phyloP scores from a whole-genome alignment of 2,113 vertebrate genomes.

The Oreotrochilus melanogaster region DNA sequence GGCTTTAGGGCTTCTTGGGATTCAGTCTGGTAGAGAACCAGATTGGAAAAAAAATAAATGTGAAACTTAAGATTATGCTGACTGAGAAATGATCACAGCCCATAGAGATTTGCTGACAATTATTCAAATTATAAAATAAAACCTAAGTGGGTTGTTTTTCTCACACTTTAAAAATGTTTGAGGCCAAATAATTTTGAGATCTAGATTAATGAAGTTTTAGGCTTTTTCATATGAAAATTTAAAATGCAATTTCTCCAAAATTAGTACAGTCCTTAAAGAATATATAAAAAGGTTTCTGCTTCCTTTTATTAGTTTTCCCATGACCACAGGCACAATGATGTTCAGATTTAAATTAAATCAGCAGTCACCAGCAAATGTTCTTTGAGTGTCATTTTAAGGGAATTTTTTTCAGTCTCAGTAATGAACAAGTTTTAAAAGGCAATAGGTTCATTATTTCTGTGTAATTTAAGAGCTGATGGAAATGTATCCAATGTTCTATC shows the following conservation, averaged over 20 bases:
- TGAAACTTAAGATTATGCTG: background rate
- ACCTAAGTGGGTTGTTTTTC: background rate
- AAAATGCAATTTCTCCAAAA: background rate
- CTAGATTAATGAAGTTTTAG: background rate
- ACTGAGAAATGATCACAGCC: background rate
- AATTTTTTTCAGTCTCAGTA: conserved; percentile 53
- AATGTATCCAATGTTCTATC: conserved; percentile 73
- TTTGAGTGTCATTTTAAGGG: conserved; percentile 50
- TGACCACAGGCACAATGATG: background rate
- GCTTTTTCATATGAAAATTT: background rate
- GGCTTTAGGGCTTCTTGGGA: conserved; percentile 3
- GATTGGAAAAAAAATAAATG: conserved; percentile 16
- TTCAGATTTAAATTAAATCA: conserved; percentile 19
- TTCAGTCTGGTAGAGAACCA: conserved; percentile 4
- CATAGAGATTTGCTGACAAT: background rate
- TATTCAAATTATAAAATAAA: background rate
- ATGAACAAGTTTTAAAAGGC: conserved; percentile 35
- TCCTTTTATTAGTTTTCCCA: background rate
- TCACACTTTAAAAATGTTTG: background rate
- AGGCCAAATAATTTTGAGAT: background rate
- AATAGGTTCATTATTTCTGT: background rate
- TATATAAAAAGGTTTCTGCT: background rate
- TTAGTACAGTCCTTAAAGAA: background rate
- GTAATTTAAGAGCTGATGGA: conserved; percentile 10
- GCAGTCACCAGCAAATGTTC: background rate